Base-by-base conservation (phyloP, 1,140 invertebrate genomes). In the Aphaenogaster floridana region DNA sequence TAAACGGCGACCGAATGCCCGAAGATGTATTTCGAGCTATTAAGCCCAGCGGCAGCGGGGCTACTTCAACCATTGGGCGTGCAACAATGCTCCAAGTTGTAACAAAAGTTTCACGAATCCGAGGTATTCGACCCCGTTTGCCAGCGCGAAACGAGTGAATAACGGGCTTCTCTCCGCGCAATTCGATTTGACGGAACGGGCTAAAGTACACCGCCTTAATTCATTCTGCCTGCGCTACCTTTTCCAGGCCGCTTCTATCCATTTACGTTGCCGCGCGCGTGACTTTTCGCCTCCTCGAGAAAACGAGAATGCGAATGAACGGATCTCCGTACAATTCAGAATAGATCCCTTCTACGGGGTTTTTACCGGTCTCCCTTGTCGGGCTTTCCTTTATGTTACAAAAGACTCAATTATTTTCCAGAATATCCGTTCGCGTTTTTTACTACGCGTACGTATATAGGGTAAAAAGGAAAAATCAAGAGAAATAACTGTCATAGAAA, bases 341-440 rank as follows among this genome's bases (percentile, higher is more conserved):
- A 48, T 89, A 83, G 83, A 84, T 86, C 81, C 48, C 64, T 17
- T 48, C 57, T 61, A 77, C 77, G 45, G 74, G 66, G 63, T 89
- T 89, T 63, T 39, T 87, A 28, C 36, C 28, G 17, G n/a, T 11
- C 48, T 86, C 71, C 63, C 77, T 84, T 59, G 59, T 84, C 76
- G n/a, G 54, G 78, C 74, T 68, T 79, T 80, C 81, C 42, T 90
- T 84, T 86, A 90, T 77, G 52, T 28, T 54, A 57, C 77, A 66
- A 54, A 79, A 71, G 88, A 89, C 83, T 77, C 86, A 86, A 90
- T 90, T 90, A 88, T 87, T 90, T 88, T 89, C 42, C 61, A 77
- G 63, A 71, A 59, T 78, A 57, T 89, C 61, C 54, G 76, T 61
- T 52, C 64, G 54, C 34, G 28, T 63, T 78, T 66, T 50, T 79